Conservation (phyloP, 2,113 vertebrate species). For the Dicaeum eximium region DNA sequence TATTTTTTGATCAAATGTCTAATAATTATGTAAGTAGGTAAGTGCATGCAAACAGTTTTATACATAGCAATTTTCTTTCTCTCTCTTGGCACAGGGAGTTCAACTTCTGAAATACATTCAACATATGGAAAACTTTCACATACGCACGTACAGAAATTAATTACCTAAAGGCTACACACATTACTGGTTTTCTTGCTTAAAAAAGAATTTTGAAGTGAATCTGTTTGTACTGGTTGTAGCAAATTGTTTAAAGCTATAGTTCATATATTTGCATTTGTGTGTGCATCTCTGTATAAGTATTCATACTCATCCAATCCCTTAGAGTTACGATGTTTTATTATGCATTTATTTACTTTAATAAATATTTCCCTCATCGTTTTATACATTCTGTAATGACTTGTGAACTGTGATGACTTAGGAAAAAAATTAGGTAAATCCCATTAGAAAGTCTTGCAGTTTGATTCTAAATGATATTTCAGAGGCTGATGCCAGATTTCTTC, state of each 20-base stretch:
- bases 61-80: accelerated
- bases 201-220: not conserved
- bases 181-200: not conserved
- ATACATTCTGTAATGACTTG: not conserved
- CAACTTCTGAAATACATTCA: not conserved
- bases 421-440: not conserved
- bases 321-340: not conserved
- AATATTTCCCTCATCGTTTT: not conserved
- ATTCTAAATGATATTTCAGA: not conserved
- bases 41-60: not conserved
- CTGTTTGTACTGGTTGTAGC: not conserved
- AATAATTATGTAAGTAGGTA: not conserved
- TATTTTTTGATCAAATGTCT: not conserved
- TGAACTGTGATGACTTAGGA: not conserved
- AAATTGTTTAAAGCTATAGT: not conserved
- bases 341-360: not conserved
- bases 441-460: not conserved
- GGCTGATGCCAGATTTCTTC: not conserved
- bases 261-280: not conserved
- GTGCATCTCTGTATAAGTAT: not conserved
- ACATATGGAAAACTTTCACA: not conserved
- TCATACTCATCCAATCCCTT: not conserved
- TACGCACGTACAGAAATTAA: not conserved
- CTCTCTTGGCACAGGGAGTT: not conserved
- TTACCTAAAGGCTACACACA: not conserved